Conservation (phyloP, 2,797 vertebrate genomes). For the Acropternis orthonyx region DNA sequence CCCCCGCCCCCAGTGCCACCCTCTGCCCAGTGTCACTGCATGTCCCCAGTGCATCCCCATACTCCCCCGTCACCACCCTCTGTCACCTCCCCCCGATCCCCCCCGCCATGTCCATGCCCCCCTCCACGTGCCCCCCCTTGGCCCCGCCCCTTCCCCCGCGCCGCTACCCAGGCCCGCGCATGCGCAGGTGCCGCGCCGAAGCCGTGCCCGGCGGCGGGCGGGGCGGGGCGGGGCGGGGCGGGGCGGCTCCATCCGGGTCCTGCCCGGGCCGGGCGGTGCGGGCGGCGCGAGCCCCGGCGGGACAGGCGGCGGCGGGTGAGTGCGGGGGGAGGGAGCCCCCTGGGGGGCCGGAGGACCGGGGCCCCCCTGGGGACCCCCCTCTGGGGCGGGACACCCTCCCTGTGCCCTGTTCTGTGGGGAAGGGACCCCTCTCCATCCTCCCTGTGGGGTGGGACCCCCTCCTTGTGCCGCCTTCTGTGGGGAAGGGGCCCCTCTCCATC, state of each 20-base stretch:
- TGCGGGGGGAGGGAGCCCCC: neutral
- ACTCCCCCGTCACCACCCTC: neutral
- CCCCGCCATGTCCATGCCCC: too few relatives aligned
- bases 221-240: neutral
- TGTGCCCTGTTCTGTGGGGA: too few relatives aligned
- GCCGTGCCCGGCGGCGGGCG: neutral
- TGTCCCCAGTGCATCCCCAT: neutral
- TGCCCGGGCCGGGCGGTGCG: slow-evolving; percentile 32
- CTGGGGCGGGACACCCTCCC: too few relatives aligned
- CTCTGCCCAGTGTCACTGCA: neutral
- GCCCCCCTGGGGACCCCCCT: neutral
- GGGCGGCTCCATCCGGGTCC: slow-evolving; percentile 38
- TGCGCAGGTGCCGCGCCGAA: neutral
- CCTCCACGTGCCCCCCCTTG: too few relatives aligned
- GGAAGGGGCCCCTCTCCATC: too few relatives aligned
- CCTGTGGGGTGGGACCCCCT: neutral
- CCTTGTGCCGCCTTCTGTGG: neutral
- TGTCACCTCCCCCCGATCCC: too few relatives aligned
- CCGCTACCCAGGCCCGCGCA: neutral
- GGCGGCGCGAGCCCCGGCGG: slow-evolving; percentile 26
- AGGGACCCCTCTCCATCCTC: too few relatives aligned
- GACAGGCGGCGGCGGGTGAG: slow-evolving; percentile 26
- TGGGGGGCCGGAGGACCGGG: slow-evolving; percentile 20
- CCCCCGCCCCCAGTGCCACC: accelerated
- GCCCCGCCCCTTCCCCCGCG: neutral